A percentile compares a stretch with the other conserved stretches of the same genome.
phyloP scores from a whole-genome alignment of 2,797 vertebrate species.

The Phrynocephalus vlangalii region DNA sequence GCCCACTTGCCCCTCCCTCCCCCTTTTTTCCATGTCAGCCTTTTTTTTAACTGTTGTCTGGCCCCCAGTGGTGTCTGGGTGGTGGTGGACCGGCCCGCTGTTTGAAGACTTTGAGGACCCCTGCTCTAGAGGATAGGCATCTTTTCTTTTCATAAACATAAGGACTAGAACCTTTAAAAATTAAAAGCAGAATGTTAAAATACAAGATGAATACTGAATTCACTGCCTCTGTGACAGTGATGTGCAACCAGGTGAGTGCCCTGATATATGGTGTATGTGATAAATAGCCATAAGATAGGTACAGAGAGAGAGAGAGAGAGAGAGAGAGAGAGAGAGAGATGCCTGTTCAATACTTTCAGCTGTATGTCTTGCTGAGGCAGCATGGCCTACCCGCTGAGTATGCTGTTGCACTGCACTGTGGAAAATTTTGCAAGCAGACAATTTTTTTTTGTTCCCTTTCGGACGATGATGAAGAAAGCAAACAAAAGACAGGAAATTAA shows the following conservation, averaged over 20 bases:
- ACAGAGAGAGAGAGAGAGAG: too few relatives aligned
- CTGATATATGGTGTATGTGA: background rate
- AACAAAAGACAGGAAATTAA: constrained; percentile 77
- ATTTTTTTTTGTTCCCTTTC: constrained; percentile 32
- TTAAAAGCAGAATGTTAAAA: background rate
- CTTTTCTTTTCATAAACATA: background rate
- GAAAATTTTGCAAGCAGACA: constrained; percentile 57
- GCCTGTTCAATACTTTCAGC: background rate
- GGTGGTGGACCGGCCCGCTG: too few relatives aligned
- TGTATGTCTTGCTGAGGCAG: constrained; percentile 24
- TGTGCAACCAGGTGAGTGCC: background rate
- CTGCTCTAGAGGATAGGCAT: background rate
- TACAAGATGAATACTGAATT: background rate
- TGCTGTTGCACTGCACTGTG: constrained; percentile 22
- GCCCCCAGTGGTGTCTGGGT: too few relatives aligned
- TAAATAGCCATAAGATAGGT: background rate
- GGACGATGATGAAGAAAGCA: constrained; percentile 71
- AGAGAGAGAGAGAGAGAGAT: too few relatives aligned
- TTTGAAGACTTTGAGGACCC: too few relatives aligned
- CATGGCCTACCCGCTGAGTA: constrained; percentile 50
- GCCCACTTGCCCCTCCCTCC: too few relatives aligned
- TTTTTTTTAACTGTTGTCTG: too few relatives aligned
- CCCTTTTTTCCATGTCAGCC: too few relatives aligned
- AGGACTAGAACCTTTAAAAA: background rate
- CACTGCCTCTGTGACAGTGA: background rate